Percentiles rank a stretch among this genome's conserved stretches.
These are phyloP conservation scores for Lasioglossum leucozonium DNA, from an alignment of 2,888 invertebrate species.

Conservation along the genomic window DNA sequence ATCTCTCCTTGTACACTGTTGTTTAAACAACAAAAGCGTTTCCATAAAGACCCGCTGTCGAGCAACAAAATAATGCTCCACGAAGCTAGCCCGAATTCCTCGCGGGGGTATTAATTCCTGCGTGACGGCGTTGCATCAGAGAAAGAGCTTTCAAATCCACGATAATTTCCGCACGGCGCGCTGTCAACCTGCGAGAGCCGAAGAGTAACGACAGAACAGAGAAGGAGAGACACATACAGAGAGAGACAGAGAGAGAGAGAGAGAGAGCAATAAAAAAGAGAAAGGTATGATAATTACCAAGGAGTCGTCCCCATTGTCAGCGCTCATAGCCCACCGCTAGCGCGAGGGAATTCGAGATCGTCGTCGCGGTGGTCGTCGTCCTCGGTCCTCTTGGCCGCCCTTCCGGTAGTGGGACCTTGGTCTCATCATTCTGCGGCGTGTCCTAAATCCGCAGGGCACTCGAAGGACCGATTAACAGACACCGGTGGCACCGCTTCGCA, in stretches of 20 bases:
- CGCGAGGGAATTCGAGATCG: conserved; percentile 75
- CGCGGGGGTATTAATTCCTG: conserved; percentile 8
- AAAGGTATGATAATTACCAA: conserved; percentile 81
- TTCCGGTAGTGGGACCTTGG: conserved; percentile 67
- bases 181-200: conserved; percentile 49
- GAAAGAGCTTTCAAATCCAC: conserved; percentile 63
- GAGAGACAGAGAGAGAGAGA: not conserved
- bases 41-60: not conserved
- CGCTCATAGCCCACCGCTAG: conserved; percentile 83
- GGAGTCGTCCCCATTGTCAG: conserved; percentile 84
- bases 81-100: conserved; percentile 22
- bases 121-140: conserved; percentile 55
- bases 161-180: conserved; percentile 49
- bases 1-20: not conserved
- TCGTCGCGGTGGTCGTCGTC: conserved; percentile 68
- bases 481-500: conserved; percentile 55
- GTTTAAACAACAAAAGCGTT: not conserved
- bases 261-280: conserved; percentile 63
- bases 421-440: conserved; percentile 72
- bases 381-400: conserved; percentile 69
- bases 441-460: conserved; percentile 60
- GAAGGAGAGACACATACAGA: too few relatives aligned
- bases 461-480: conserved; percentile 44
- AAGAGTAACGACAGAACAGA: too few relatives aligned
- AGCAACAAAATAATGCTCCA: not conserved